Conservation (phyloP, 2,888 invertebrate species). For the Cerastis rubricosa region DNA sequence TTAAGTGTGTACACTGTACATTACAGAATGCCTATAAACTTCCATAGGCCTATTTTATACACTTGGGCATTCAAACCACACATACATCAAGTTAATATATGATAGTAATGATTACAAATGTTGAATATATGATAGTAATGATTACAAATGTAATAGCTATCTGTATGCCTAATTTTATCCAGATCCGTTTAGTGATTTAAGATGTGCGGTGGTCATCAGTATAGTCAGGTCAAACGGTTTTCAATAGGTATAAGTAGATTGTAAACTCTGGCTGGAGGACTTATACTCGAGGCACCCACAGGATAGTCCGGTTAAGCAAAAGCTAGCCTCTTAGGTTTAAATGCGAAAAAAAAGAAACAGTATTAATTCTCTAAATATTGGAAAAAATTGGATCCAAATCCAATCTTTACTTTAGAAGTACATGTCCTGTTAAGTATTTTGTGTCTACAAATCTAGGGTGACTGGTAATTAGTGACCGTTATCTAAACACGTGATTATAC, state of each 20-base stretch:
- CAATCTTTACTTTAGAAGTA: neutral
- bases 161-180: neutral
- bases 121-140: conserved; percentile 39
- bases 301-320: too few relatives aligned
- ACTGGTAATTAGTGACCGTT: too few relatives aligned
- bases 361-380: too few relatives aligned
- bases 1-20: conserved; percentile 8
- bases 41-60: conserved; percentile 10
- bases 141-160: conserved; percentile 48
- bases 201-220: neutral
- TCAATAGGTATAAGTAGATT: neutral
- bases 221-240: neutral
- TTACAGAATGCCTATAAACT: neutral
- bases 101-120: conserved; percentile 5
- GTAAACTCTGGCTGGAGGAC: neutral
- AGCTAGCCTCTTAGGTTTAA: too few relatives aligned
- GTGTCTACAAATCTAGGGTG: too few relatives aligned
- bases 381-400: neutral
- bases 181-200: neutral
- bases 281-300: too few relatives aligned
- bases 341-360: too few relatives aligned
- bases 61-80: conserved; percentile 36
- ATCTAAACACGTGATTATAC: too few relatives aligned
- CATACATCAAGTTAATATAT: conserved; percentile 16
- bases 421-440: too few relatives aligned